Base-by-base conservation (phyloP, 2,888 invertebrate species). In the Pogonocherus hispidulus region DNA sequence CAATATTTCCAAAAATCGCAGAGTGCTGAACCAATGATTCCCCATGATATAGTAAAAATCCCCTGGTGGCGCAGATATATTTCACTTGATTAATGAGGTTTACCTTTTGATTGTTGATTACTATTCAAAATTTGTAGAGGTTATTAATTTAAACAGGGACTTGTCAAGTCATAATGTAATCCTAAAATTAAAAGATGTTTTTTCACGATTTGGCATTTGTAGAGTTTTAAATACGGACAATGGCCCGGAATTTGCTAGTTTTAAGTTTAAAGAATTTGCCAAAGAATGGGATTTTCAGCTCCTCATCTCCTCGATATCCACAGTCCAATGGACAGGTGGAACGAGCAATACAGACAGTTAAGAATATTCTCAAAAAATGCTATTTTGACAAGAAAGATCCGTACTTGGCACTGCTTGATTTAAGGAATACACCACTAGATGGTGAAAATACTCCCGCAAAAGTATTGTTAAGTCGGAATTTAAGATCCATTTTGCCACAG, bases 391-490 rank as follows among this genome's bases (percentile, higher is more conserved):
- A 64, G 0, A 70, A 41, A 76, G 74, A 71, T 71, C 68, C 27
- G 3, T 75, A 70, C 46, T 23, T 76, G 55, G 75, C 69, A 54
- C 67, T 72, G 8, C 52, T 76, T 3, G 44, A 69, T 16, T 65
- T 67, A 47, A 73, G 69, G 23, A 69, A 62, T 27, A 77, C 76
- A 54, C 72, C 76, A 8, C 70, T 76, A 63, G 44, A 68, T 9
- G 63, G 67, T 14, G 57, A 74, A 69, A 72, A 76, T 37, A 62
- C 75, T 51, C 76, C 77, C 8, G 63, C 70, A 23, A 67, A 74
- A 46, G 14, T 75, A 20, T 63, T 75, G 37, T 74, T 76, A 74
- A 76, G 73, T 46, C 66, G 75, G 66, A 76, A 63, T 35, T 60
- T 78, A 49, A 71, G 73, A 70, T 23, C 20, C 3, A 1, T 67